Evolutionary conservation across 2,113 vertebrate genomes (phyloP), one percentile per base, ranked within the genome.

Genomic region (Hydrochoerus hydrochaeris): DNA sequence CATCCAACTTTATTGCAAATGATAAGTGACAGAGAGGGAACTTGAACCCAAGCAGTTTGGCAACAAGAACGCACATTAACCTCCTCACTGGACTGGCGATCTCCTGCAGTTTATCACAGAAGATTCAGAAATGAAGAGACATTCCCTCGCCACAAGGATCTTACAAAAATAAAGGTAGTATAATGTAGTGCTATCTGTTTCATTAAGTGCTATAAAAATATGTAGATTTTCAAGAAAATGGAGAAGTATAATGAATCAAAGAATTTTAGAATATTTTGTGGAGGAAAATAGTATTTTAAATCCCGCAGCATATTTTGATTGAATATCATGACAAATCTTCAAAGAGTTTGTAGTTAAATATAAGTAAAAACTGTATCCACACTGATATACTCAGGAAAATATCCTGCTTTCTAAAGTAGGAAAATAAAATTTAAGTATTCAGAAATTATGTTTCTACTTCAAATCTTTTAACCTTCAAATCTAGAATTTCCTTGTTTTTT

Each of bases 401-500:
- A 90, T 19, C 41, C 41, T 93, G 17, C 35, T 65, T 38, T 57
- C n/a, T 69, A 84, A 75, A 85, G 52, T 58, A 62, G 60, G 82
- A 73, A 85, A 93, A 78, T 17, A 89, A 65, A 57, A 95, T 63
- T 52, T 80, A 57, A 67, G 86, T 89, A 88, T 62, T 82, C 35
- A 82, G 24, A 84, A 67, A 69, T 84, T 67, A 90, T 52, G 49
- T 49, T 95, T 93, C 62, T 57, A 83, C 38, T 41, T 75, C 71
- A 73, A 73, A 44, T 44, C 22, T 44, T 93, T 93, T 95, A 86
- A 95, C 80, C 14, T 63, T 92, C 57, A 92, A 92, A 85, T 41
- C 35, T 49, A 65, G 84, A 49, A 20, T 16, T 58, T n/a, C 19
- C 16, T 5, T 82, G 28, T 9, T 63, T 26, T 69, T 84, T 65